Evolutionary conservation across 2,888 invertebrate genomes (phyloP), one percentile per base, ranked within the genome.

Genomic region (Ornithoptera alexandrae): DNA sequence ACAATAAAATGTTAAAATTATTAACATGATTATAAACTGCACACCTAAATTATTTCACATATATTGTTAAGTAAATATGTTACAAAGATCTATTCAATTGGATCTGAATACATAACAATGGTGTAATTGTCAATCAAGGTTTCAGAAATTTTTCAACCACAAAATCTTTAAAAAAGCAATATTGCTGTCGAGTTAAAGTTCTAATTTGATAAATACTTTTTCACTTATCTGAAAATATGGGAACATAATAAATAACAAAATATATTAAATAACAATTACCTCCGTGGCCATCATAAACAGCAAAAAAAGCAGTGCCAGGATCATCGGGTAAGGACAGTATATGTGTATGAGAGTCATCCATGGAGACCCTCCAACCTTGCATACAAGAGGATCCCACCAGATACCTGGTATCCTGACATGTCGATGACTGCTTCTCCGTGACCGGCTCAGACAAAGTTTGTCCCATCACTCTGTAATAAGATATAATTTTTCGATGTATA

Each of bases 341-440:
- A 81, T 99, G 98, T 64, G 98, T 98, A 86, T 99, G 99, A 0
- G 98, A 97, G 90, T 99, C 99, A 92, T 99, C 99, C 99, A 99
- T 99, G 76, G 97, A 97, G 70, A 98, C 96, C 73, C 99, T 93
- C 99, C 99, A 99, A 86, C 99, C 99, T 90, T 99, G 99, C 99
- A 99, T 99, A 84, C 97, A 98, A 24, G 98, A 98, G 1, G 98
- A 97, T n/a, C 98, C 99, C 7, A 99, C 98, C 8, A 93, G 86
- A 80, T 91, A 94, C 7, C 94, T 91, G 42, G 93, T 88, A 84
- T 97, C 96, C 84, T 96, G 95, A 79, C 97, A 96, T 86, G 95
- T 95, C 15, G 96, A 94, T 0, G 97, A 96, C 82, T 97, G 96
- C 90, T 97, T 97, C 74, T 95, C 94, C 42, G 99, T 99, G 75